Base-by-base conservation (phyloP, 2,888 invertebrate genomes). In the Drosophila diplacantha region DNA sequence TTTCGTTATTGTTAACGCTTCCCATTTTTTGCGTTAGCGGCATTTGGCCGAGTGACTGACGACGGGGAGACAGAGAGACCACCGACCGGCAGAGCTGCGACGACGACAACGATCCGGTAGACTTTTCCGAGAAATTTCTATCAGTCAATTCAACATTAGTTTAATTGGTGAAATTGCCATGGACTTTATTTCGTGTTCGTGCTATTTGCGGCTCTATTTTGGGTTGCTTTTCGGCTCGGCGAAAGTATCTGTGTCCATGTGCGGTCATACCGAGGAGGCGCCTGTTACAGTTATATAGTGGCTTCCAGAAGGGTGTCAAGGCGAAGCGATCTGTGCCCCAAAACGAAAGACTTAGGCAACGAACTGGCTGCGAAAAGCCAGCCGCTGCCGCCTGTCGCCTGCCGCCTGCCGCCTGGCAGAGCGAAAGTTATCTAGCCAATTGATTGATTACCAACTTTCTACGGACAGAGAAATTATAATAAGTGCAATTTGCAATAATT, bases 371-470 rank as follows among this genome's bases (percentile, higher is more conserved):
- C 53, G 41, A 47, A 38, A 38, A 38, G 20, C 29, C 11, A 29
- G 47, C 58, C 5, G 50, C 72, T 66, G 47, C 58, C 5, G 50
- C 72, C 67, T 63, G 69, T 8, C 22, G 22, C 14, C 39, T 22
- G 39, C 5, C 8, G 39, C 20, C 39, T 34, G 47, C 58, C 11
- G 51, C 74, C 69, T 65, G 69, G 67, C 77, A 75, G 75, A 78
- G 78, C 80, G 78, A 78, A 78, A 78, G 78, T 78, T 80, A 80
- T 78, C 80, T 74, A 64, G 49, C 57, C 59, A 50, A 68, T 69
- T 69, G 69, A 71, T 71, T 77, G 80, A 78, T 77, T 75, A 63
- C 73, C 72, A 75, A 78, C 78, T 78, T 78, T 78, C 78, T 78
- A 77, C 80, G 67, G 70, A 62, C 70, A 65, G 67, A 72, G 80